phyloP scores from a whole-genome alignment of 2,888 invertebrate species.

The Habrosyne pyritoides region DNA sequence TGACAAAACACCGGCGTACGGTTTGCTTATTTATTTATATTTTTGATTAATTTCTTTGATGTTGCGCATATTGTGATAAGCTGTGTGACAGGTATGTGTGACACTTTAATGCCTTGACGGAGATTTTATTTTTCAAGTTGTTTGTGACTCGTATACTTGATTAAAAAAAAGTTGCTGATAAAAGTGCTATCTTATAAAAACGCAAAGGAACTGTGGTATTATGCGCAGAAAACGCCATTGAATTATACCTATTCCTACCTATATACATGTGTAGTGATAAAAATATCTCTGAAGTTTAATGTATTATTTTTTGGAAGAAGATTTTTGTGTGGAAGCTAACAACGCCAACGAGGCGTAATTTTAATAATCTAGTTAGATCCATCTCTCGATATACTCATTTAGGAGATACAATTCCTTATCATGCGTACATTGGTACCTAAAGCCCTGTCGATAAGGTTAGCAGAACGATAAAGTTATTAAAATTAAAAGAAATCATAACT shows the following conservation, averaged over 20 bases:
- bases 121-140: slow-evolving; percentile 48
- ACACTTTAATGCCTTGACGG: slow-evolving; percentile 11
- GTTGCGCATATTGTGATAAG: slow-evolving; percentile 17
- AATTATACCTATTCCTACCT: not conserved
- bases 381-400: not conserved
- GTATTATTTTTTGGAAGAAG: not conserved
- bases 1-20: slow-evolving; percentile 59
- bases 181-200: not conserved
- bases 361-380: not conserved
- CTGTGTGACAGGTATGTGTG: slow-evolving; percentile 9
- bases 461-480: not conserved
- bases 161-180: not conserved
- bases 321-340: not conserved
- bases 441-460: not conserved
- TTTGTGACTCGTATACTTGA: not conserved
- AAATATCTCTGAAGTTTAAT: not conserved
- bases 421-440: not conserved
- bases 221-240: not conserved
- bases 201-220: not conserved
- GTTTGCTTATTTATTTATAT: slow-evolving; percentile 13
- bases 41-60: slow-evolving; percentile 20
- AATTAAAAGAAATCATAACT: not conserved
- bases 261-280: too few species aligned
- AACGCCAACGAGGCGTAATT: not conserved
- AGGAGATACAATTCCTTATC: not conserved